phyloP scores from a whole-genome alignment of 2,113 vertebrate genomes.

The Lichenostomus cassidix region DNA sequence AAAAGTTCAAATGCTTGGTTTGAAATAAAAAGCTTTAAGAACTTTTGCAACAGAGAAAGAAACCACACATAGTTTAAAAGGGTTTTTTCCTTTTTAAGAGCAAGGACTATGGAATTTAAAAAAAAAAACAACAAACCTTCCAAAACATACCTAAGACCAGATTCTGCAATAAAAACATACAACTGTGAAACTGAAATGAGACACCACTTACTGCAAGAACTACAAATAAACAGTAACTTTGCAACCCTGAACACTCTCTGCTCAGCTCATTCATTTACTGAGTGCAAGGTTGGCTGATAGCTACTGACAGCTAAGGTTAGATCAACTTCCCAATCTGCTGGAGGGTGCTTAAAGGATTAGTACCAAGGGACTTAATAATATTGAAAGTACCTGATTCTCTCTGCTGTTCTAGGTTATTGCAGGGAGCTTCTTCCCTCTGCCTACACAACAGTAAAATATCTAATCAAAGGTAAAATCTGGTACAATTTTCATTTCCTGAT shows the following conservation, averaged over 20 bases:
- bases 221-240: background rate
- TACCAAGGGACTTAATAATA: background rate
- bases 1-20: fast-evolving
- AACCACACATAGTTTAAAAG: background rate
- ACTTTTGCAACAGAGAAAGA: background rate
- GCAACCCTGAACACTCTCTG: background rate
- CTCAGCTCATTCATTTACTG: background rate
- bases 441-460: background rate
- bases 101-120: background rate
- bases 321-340: background rate
- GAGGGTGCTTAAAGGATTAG: constrained; percentile 27
- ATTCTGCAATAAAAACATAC: background rate
- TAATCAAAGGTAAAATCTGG: background rate
- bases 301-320: constrained; percentile 25
- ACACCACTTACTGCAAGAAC: background rate
- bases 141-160: fast-evolving
- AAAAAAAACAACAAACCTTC: fast-evolving
- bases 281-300: background rate
- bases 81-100: background rate
- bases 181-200: background rate
- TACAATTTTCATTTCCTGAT: background rate
- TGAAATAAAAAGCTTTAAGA: background rate
- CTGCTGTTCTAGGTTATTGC: background rate
- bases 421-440: background rate
- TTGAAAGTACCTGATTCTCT: background rate